Base-by-base conservation (phyloP, 1,140 invertebrate species). In the Drosophila sturtevanti region DNA sequence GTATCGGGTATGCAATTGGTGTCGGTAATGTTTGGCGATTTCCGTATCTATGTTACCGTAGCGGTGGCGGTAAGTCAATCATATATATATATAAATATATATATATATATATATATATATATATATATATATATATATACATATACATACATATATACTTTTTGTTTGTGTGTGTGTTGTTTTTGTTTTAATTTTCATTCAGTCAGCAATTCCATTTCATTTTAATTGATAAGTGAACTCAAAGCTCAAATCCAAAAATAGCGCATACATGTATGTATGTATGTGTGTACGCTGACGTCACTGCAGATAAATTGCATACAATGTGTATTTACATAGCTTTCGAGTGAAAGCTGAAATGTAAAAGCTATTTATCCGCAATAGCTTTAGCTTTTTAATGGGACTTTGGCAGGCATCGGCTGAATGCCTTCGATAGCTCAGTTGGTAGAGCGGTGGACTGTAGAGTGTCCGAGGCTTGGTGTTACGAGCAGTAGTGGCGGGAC, bases 401-500 rank as follows among this genome's bases (percentile, higher is more conserved):
- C 51, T 78, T 41, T 72, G 70, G 54, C 7, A 35, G 31, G 31
- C 48, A n/a, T 38, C 34, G 59, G 63, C 59, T 65, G 58, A 63
- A 65, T 64, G 84, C 95, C 95, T 95, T 95, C 95, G 95, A 95
- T 95, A 96, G 95, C 95, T 96, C 95, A 96, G 95, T 96, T 96
- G 95, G 95, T 96, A 96, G 95, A 96, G 95, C 95, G 95, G 95
- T 96, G 95, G 95, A 96, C 95, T 95, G 95, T 96, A 96, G 95
- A 78, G 82, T 89, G 74, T 81, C 71, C 80, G 66, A 68, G 52
- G 55, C 68, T 80, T 68, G 79, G 65, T 90, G 77, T 48, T 82
- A 68, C 62, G 60, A 63, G 71, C 72, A 73, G 67, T 44, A 73
- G 67, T 44, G 67, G 81, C 68, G 70, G 76, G 67, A 74, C 60